A percentile compares a stretch with the other conserved stretches of the same genome.
Conservation (phyloP, 2,113 vertebrate species). For the Myrmophylax atrothorax region DNA sequence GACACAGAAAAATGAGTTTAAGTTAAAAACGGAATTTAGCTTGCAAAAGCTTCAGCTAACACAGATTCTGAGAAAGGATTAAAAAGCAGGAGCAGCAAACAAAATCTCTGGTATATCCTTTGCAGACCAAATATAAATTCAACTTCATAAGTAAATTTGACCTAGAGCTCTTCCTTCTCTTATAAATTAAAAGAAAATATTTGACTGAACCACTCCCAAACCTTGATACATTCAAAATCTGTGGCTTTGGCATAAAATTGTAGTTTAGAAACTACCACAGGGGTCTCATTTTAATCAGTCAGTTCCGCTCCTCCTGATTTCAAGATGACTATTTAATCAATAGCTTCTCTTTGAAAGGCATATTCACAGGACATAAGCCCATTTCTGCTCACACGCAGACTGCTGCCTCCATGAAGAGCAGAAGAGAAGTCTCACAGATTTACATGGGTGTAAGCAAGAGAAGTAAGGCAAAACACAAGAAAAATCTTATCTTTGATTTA, state of each 20-base stretch:
- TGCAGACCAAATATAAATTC: conserved; percentile 11
- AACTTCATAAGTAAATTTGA: conserved; percentile 22
- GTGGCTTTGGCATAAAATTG: not conserved
- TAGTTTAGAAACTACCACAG: accelerated
- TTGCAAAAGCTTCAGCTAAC: conserved; percentile 9
- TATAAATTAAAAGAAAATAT: conserved; percentile 51
- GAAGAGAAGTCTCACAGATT: not conserved
- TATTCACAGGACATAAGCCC: not conserved
- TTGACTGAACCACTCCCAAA: not conserved
- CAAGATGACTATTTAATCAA: not conserved
- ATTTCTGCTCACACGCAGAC: not conserved
- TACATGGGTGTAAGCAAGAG: not conserved
- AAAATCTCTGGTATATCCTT: not conserved
- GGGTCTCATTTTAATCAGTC: not conserved
- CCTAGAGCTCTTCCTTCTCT: not conserved
- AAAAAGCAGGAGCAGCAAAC: conserved; percentile 15
- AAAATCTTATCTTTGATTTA: not conserved
- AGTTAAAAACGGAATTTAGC: not conserved
- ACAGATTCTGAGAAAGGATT: not conserved
- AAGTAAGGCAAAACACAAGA: not conserved
- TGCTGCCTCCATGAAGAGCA: not conserved
- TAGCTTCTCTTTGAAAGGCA: not conserved
- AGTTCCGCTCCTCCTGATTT: not conserved
- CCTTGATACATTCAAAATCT: not conserved
- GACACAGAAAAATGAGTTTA: not conserved